Evolutionary conservation across 2,113 vertebrate species (phyloP).

Genomic region (Callithrix jacchus): DNA sequence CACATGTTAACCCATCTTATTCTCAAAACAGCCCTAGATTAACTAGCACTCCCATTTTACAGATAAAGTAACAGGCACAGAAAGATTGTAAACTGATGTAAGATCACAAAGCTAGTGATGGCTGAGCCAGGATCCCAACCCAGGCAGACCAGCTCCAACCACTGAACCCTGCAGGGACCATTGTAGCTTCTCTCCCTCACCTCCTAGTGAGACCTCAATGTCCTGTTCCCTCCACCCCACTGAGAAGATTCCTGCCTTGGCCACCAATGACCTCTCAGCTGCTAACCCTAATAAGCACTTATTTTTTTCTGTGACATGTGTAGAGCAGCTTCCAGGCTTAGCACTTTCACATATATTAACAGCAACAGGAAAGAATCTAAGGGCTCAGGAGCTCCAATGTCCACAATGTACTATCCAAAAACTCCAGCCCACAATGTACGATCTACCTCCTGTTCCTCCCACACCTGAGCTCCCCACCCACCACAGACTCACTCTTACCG

Average conservation of each 20-base stretch:
- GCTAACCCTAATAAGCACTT: background rate
- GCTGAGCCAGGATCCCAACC: background rate
- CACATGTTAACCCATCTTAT: background rate
- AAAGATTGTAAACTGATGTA: background rate
- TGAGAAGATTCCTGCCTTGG: background rate
- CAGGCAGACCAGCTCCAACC: background rate
- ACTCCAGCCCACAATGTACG: background rate
- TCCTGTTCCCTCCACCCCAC: background rate
- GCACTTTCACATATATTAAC: fast-evolving
- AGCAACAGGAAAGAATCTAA: background rate
- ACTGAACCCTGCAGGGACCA: fast-evolving
- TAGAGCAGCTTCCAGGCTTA: fast-evolving
- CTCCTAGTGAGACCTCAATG: background rate
- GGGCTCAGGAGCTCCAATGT: background rate
- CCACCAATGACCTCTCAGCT: background rate
- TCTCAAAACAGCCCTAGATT: background rate
- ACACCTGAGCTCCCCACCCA: fast-evolving
- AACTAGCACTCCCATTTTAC: background rate
- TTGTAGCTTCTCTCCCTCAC: background rate
- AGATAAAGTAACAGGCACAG: background rate
- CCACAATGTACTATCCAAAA: no score
- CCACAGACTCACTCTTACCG: slow-evolving; percentile 81
- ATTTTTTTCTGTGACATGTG: background rate
- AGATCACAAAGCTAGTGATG: background rate
- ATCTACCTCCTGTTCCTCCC: background rate